Evolutionary conservation across 1,140 invertebrate species (phyloP), one percentile per base, ranked within the genome.

Genomic region (Hylaeus anthracinus): DNA sequence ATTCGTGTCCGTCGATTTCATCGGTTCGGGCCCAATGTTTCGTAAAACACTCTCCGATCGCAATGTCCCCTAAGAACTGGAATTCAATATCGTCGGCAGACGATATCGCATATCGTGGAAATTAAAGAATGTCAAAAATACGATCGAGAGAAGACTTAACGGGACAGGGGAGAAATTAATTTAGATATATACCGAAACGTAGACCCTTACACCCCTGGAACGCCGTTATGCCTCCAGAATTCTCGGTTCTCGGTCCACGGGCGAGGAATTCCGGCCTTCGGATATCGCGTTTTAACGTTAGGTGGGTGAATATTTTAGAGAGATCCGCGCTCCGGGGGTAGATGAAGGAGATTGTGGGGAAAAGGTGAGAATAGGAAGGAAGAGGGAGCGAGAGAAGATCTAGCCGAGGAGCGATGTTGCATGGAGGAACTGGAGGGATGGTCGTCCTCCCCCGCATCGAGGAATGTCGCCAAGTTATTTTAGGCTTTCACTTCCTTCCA

Each of bases 401-500:
- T n/a, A 37, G 26, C 61, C 15, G 55, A 12, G 63, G 69, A 86
- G 83, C 83, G 83, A 88, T 87, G 86, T 87, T 81, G 72, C 63
- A 26, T 61, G 72, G 83, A 84, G 81, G 66, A 80, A 60, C 64
- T 60, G 60, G 15, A n/a, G 66, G 74, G 74, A 70, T 48, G 84
- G 43, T 65, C 72, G 69, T 10, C 56, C 26, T 51, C 80, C 72
- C 69, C 72, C 74, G 64, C 84, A 86, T 86, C 64, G 86, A 80
- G 81, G 88, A 89, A 91, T 88, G 86, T 81, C 79, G 80, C 85
- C 56, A 74, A 91, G 90, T 90, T 91, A 92, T 90, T 91, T 90
- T 91, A 89, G 86, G 86, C 84, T 81, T 80, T 73, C 76, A 58
- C 63, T 73, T 60, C 58, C 69, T 26, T 6, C 41, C 45, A 63